phyloP scores from a whole-genome alignment of 2,888 invertebrate species.

The Agrilus biguttatus region DNA sequence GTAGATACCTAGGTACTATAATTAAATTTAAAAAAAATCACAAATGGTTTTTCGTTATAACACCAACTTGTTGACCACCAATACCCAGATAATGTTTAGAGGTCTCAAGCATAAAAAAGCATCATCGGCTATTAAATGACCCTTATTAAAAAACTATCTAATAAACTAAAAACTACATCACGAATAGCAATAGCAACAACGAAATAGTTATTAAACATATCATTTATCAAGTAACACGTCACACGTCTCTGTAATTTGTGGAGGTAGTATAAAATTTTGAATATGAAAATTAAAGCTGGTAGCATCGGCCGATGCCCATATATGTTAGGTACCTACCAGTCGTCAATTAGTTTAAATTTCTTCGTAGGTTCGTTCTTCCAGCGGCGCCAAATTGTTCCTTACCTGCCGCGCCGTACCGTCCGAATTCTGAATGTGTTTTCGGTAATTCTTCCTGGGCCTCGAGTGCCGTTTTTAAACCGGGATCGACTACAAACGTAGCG shows the following conservation, averaged over 20 bases:
- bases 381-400: slow-evolving; percentile 23
- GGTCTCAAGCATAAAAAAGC: too few species aligned
- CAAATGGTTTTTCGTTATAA: too few species aligned
- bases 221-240: slow-evolving; percentile 26
- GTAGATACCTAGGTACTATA: too few species aligned
- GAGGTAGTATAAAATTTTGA: slow-evolving; percentile 12
- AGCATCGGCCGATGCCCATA: slow-evolving; percentile 18
- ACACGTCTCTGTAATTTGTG: slow-evolving; percentile 23
- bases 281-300: slow-evolving; percentile 22
- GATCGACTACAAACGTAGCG: slow-evolving; percentile 15
- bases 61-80: too few species aligned
- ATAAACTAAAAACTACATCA: too few species aligned
- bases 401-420: background rate
- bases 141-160: too few species aligned
- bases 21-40: too few species aligned
- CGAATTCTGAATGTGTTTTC: slow-evolving; percentile 6
- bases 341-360: background rate
- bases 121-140: too few species aligned
- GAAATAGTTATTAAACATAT: slow-evolving; percentile 9
- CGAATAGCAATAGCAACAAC: too few species aligned
- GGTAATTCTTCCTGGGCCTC: background rate
- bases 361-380: slow-evolving; percentile 8
- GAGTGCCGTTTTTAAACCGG: background rate
- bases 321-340: background rate
- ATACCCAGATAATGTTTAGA: too few species aligned